A percentile compares a stretch with the other conserved stretches of the same genome.
Conservation (phyloP, 92 coral and sea anemone genomes). For the Epizoanthus scotinus region DNA sequence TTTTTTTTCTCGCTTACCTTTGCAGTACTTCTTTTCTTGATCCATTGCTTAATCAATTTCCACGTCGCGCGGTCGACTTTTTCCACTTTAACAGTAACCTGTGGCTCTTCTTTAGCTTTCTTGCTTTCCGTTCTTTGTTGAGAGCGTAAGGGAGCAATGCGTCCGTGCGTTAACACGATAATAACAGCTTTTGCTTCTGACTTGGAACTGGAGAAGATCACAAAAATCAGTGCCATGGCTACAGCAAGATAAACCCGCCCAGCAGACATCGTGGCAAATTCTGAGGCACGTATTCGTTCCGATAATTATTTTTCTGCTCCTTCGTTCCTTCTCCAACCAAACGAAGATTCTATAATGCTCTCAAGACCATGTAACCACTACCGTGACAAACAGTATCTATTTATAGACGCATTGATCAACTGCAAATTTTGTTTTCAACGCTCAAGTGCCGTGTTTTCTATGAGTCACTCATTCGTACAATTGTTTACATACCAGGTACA, state of each 20-base stretch:
- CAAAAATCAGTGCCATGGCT: neutral
- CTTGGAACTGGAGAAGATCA: neutral
- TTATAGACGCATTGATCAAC: constrained; percentile 30
- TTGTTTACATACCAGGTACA: neutral
- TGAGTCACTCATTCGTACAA: neutral
- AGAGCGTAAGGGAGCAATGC: constrained; percentile 13
- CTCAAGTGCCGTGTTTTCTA: constrained; percentile 17
- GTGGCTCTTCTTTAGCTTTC: neutral
- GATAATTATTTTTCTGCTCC: neutral
- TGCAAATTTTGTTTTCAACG: constrained; percentile 28
- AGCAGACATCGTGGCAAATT: constrained; percentile 1
- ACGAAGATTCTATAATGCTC: neutral
- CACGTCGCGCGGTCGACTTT: neutral
- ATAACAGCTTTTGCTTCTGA: constrained; percentile 29
- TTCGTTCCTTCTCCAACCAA: neutral
- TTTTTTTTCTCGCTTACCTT: neutral
- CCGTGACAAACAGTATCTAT: constrained; percentile 15
- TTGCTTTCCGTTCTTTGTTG: neutral
- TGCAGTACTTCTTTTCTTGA: constrained; percentile 9
- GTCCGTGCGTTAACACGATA: constrained; percentile 25
- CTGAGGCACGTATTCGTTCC: neutral
- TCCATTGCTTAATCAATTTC: constrained; percentile 18
- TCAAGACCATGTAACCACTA: neutral
- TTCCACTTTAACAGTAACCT: constrained; percentile 3
- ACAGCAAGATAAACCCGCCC: neutral